phyloP scores from a whole-genome alignment of 2,797 vertebrate species.

The Cuniculus paca region DNA sequence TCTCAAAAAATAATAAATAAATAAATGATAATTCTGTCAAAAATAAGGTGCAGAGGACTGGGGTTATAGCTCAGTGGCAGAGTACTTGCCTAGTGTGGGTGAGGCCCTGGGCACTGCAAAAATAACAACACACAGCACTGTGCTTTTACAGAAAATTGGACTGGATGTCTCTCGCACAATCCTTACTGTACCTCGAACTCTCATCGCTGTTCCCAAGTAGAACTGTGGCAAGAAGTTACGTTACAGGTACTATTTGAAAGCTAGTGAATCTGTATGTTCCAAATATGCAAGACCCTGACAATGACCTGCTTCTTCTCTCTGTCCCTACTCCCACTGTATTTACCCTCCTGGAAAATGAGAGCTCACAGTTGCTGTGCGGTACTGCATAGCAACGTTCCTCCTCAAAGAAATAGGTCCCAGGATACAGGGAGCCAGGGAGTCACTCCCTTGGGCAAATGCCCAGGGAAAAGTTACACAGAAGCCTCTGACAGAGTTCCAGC shows the following conservation, averaged over 20 bases:
- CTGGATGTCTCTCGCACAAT: background rate
- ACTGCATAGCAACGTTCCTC: background rate
- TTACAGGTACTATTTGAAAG: background rate
- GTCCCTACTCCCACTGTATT: background rate
- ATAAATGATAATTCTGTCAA: background rate
- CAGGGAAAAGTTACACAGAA: background rate
- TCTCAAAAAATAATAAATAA: too few species aligned
- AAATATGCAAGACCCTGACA: background rate
- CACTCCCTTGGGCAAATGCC: background rate
- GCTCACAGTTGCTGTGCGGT: background rate
- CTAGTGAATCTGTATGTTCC: background rate
- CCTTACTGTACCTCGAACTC: background rate
- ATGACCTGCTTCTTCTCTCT: too few species aligned
- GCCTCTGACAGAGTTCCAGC: background rate
- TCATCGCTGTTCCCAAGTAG: background rate
- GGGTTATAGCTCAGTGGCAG: background rate
- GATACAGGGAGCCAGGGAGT: background rate
- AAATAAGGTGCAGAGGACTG: background rate
- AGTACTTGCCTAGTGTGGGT: background rate
- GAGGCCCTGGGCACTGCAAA: background rate
- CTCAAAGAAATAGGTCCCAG: background rate
- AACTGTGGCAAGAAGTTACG: background rate
- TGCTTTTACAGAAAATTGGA: constrained; percentile 10
- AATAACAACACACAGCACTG: background rate
- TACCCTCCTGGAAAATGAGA: background rate